Base-by-base conservation (phyloP, 2,888 invertebrate genomes). In the Platycnemis pennipes region DNA sequence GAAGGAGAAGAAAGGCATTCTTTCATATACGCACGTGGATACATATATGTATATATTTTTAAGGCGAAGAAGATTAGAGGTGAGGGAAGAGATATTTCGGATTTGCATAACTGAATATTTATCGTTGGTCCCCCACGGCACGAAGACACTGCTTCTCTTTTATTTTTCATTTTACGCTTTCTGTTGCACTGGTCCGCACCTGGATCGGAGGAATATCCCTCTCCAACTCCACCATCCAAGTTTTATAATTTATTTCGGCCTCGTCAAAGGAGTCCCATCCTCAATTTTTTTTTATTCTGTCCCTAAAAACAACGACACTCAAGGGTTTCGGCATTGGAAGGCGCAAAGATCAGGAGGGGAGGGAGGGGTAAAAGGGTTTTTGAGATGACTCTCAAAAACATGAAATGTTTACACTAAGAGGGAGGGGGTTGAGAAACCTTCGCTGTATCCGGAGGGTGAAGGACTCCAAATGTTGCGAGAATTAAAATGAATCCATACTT, bases 101-200 rank as follows among this genome's bases (percentile, higher is more conserved):
- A 77, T 77, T 77, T 77, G 37, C 77, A 77, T 77, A 77, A 77
- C 77, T 77, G 77, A 77, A 77, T 77, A 77, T 77, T 77, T 77
- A 77, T 77, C 77, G 77, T 37, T 63, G 26, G 63, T 63, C 63
- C n/a, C 8, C 2, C 26, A 5, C 63, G 77, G 16, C 77, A 37
- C 77, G 77, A 37, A 37, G 37, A 77, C 77, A 11, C 37, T 69
- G 69, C 31, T 69, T 69, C 37, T 77, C 37, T 63, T 77, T 77
- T 8, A 16, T 77, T 77, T 56, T 56, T 22, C n/a, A 26, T 63
- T 77, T 77, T 13, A 11, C 37, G 11, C 77, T 63, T 26, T 26
- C 63, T 63, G 22, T 63, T 63, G 0, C 53, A 53, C 4, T 8
- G 0, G 37, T 13, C 37, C 77, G 31, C 77, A 77, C 77, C 77